These are phyloP conservation scores for Periophthalmodon schlosseri DNA, from an alignment of 2,113 vertebrate genomes.

Conservation along the genomic window DNA sequence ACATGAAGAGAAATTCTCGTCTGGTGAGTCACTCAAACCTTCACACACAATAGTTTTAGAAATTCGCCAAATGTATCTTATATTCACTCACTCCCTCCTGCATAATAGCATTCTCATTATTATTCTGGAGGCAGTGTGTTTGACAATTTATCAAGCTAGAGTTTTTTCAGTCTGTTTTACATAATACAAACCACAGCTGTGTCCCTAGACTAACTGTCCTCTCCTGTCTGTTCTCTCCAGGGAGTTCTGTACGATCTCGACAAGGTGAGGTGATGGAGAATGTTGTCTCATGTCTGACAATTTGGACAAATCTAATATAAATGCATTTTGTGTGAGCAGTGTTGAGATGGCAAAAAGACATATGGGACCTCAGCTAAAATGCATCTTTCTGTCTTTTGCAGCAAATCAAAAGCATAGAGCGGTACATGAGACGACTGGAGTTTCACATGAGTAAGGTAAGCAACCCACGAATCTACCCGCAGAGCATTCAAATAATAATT, in stretches of 20 bases:
- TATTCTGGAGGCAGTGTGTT: slow-evolving; percentile 11
- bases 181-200: slow-evolving; percentile 21
- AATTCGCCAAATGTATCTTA: not conserved
- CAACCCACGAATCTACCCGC: not conserved
- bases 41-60: not conserved
- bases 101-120: not conserved
- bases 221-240: slow-evolving; percentile 70
- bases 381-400: slow-evolving; percentile 59
- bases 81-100: not conserved
- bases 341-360: not conserved
- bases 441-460: slow-evolving; percentile 99
- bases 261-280: slow-evolving; percentile 83
- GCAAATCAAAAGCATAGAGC: slow-evolving; percentile 97
- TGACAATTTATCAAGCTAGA: slow-evolving; percentile 25
- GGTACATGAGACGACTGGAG: slow-evolving; percentile 96
- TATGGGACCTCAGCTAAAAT: not conserved
- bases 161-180: slow-evolving; percentile 17
- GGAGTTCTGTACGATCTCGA: slow-evolving; percentile 97
- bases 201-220: slow-evolving; percentile 30
- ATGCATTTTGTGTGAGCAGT: not conserved
- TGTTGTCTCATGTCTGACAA: not conserved
- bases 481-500: not conserved
- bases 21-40: slow-evolving; percentile 82
- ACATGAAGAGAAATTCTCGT: slow-evolving; percentile 97
- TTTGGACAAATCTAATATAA: not conserved